These are phyloP conservation scores for Vidua chalybeata DNA, from an alignment of 2,113 vertebrate genomes.

Conservation along the genomic window DNA sequence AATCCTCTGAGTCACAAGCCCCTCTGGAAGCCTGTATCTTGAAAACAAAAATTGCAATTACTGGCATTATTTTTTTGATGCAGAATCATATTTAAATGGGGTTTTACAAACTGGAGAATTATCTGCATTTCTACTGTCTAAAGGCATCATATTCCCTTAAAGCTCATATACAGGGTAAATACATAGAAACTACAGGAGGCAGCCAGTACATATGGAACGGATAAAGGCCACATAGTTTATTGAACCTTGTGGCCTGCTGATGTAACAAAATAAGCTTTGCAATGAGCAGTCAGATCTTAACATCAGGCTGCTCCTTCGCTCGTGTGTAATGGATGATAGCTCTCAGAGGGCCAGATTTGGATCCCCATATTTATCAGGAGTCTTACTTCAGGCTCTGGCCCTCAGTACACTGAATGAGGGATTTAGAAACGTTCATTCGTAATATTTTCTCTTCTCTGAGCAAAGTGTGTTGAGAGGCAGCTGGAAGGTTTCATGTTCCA, in stretches of 20 bases:
- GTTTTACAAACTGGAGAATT: constrained; percentile 41
- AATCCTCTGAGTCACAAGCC: constrained; percentile 59
- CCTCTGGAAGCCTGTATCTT: constrained; percentile 53
- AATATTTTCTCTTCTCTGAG: constrained; percentile 43
- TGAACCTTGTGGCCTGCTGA: constrained; percentile 64
- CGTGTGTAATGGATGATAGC: constrained; percentile 31
- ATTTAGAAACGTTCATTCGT: constrained; percentile 5
- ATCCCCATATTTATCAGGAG: constrained; percentile 49
- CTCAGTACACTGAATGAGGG: background rate
- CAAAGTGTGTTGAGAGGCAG: constrained; percentile 23
- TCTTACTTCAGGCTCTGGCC: constrained; percentile 55
- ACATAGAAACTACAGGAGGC: constrained; percentile 46
- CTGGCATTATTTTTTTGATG: constrained; percentile 56
- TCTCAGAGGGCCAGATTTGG: constrained; percentile 44
- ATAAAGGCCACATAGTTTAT: constrained; percentile 64
- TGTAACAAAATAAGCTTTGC: constrained; percentile 63
- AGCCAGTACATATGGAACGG: constrained; percentile 64
- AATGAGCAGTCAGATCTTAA: constrained; percentile 48
- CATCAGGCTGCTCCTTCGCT: constrained; percentile 22
- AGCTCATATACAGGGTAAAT: background rate
- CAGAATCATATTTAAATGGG: constrained; percentile 44
- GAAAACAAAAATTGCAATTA: constrained; percentile 69
- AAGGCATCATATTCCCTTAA: constrained; percentile 34
- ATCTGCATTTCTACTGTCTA: constrained; percentile 42
- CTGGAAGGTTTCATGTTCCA: constrained; percentile 36